Percentiles rank a stretch among this genome's conserved stretches.
phyloP scores from a whole-genome alignment of 2,888 invertebrate species.

The Chalcosyrphus nemorum region DNA sequence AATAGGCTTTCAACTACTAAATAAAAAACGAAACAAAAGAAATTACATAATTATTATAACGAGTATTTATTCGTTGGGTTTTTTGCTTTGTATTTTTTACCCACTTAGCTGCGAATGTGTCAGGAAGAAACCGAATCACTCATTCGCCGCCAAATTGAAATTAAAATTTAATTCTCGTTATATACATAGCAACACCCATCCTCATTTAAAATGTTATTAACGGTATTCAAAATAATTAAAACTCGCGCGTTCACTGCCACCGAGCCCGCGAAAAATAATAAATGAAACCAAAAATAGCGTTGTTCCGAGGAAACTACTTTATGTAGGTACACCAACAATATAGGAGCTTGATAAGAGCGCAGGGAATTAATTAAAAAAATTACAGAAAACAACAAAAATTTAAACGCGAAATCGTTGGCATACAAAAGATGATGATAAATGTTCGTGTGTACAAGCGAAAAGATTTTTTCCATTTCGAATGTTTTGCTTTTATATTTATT shows the following conservation, averaged over 20 bases:
- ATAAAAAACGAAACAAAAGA: constrained; percentile 2
- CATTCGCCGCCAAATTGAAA: constrained; percentile 48
- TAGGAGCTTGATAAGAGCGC: constrained; percentile 3
- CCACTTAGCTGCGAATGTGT: constrained; percentile 39
- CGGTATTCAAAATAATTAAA: constrained; percentile 66
- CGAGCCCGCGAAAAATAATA: constrained; percentile 45
- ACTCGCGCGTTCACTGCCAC: constrained; percentile 9
- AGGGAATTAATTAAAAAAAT: constrained; percentile 60
- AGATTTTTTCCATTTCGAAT: constrained; percentile 29
- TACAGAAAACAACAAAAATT: constrained; percentile 15
- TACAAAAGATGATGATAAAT: constrained; percentile 53
- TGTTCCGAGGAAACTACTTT: constrained; percentile 3
- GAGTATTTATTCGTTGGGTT: constrained; percentile 42
- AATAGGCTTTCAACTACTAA: background rate
- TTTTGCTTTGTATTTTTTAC: constrained; percentile 13
- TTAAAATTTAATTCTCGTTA: constrained; percentile 54
- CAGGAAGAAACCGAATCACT: constrained; percentile 42
- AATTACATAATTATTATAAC: constrained; percentile 59
- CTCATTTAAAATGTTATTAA: constrained; percentile 65
- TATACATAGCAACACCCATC: constrained; percentile 1
- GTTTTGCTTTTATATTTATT: constrained; percentile 18
- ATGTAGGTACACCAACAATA: too few species aligned
- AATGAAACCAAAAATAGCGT: constrained; percentile 21
- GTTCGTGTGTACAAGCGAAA: constrained; percentile 34
- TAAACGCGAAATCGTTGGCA: constrained; percentile 25